A percentile compares a stretch with the other conserved stretches of the same genome.
Conservation (phyloP, 2,888 invertebrate genomes). For the Andricus quercusramuli region DNA sequence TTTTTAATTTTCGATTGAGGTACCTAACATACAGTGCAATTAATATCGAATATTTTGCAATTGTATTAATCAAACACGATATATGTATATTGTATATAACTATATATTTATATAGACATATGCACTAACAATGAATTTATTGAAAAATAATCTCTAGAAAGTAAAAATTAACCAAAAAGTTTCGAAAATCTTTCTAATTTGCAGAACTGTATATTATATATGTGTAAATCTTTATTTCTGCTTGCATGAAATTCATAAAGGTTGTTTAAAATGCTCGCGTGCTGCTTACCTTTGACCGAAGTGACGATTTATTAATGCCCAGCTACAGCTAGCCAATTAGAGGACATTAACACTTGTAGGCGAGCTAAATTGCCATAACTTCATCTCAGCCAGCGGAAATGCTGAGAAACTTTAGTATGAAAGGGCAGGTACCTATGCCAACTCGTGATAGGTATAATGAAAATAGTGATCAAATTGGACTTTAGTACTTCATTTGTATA, state of each 20-base stretch:
- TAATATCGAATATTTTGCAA: no score
- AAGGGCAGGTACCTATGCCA: neutral
- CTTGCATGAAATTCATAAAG: conserved; percentile 15
- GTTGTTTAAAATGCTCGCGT: conserved; percentile 21
- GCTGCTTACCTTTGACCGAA: conserved; percentile 35
- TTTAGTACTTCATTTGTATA: no score
- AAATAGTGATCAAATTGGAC: no score
- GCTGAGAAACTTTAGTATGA: conserved; percentile 21
- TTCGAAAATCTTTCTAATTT: neutral
- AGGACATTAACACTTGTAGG: conserved; percentile 36
- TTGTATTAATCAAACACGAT: neutral
- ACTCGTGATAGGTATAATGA: no score
- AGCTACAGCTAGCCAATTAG: conserved; percentile 36
- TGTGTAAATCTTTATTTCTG: conserved; percentile 7
- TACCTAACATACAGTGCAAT: no score
- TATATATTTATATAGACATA: neutral
- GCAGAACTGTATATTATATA: neutral
- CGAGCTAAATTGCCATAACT: conserved; percentile 38
- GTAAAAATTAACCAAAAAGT: neutral
- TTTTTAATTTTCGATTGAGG: neutral
- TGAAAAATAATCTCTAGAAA: neutral
- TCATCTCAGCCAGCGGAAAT: conserved; percentile 22
- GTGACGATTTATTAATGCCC: conserved; percentile 25
- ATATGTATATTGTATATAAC: neutral
- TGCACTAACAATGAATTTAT: neutral